phyloP scores from a whole-genome alignment of 2,113 vertebrate genomes.

The Apaloderma vittatum region DNA sequence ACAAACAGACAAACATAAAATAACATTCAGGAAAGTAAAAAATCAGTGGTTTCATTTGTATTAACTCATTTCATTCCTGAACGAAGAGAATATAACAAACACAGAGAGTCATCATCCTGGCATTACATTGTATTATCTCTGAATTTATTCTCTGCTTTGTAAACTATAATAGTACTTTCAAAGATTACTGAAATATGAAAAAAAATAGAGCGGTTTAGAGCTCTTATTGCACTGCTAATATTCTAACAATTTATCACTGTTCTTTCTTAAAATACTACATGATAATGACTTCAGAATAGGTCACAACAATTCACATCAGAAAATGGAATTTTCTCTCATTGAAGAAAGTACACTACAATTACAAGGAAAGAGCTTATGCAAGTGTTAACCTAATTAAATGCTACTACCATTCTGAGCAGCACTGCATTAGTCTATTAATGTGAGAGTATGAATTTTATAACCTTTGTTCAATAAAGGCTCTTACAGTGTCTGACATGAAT shows the following conservation, averaged over 20 bases:
- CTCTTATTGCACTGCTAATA: not conserved
- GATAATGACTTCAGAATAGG: not conserved
- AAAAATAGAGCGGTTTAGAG: not conserved
- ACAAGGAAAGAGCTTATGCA: not conserved
- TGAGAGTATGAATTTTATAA: not conserved
- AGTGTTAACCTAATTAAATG: not conserved
- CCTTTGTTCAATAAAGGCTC: not conserved
- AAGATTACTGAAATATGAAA: not conserved
- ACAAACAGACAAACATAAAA: not conserved
- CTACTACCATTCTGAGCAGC: not conserved
- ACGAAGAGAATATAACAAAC: not conserved
- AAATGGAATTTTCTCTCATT: not conserved
- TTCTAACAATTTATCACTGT: not conserved
- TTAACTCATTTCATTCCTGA: not conserved
- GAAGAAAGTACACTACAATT: not conserved
- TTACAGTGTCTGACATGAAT: rapidly evolving
- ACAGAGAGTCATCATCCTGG: not conserved
- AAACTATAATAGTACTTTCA: not conserved
- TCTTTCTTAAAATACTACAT: not conserved
- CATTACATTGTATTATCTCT: not conserved
- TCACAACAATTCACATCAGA: not conserved
- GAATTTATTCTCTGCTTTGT: not conserved
- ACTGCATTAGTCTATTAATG: not conserved
- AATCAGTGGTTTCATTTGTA: not conserved
- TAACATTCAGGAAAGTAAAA: not conserved